Evolutionary conservation across 2,797 vertebrate genomes (phyloP).

Genomic region (Bryconaethiops microstoma): DNA sequence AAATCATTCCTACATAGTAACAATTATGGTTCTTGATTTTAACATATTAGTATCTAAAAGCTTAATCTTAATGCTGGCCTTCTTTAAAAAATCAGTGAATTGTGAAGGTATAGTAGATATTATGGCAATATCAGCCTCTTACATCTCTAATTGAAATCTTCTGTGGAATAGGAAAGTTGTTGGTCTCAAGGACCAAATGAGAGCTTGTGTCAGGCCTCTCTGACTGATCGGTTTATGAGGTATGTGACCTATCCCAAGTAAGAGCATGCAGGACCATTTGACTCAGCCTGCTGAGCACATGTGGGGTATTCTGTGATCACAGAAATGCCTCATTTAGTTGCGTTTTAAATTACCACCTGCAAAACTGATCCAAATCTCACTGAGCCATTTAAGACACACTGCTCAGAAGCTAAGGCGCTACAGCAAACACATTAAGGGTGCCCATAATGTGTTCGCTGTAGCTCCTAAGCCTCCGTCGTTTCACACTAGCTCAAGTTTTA

Average conservation of each 20-base stretch:
- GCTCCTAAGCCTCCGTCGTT: background rate
- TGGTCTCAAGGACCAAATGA: slow-evolving; percentile 1
- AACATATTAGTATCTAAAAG: background rate
- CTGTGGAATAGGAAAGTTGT: background rate
- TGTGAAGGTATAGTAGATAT: no score
- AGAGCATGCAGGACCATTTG: slow-evolving; percentile 53
- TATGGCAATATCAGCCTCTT: no score
- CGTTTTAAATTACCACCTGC: slow-evolving; percentile 57
- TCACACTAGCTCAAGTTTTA: background rate
- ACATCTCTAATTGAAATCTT: background rate
- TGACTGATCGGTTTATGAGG: slow-evolving; percentile 69
- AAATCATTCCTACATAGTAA: no score
- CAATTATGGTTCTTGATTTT: no score
- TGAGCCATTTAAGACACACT: slow-evolving; percentile 3
- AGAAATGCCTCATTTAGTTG: slow-evolving; percentile 55
- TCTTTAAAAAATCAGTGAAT: no score
- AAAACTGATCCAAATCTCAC: slow-evolving; percentile 29
- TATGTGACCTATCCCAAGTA: slow-evolving; percentile 67
- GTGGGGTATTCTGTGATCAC: slow-evolving; percentile 56
- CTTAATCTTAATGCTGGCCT: background rate
- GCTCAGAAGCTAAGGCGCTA: background rate
- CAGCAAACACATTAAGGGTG: no score
- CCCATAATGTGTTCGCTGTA: background rate
- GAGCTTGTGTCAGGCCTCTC: slow-evolving; percentile 39
- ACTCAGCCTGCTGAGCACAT: slow-evolving; percentile 53